phyloP scores from a whole-genome alignment of 2,113 vertebrate species.

The Platycercus adscitus region DNA sequence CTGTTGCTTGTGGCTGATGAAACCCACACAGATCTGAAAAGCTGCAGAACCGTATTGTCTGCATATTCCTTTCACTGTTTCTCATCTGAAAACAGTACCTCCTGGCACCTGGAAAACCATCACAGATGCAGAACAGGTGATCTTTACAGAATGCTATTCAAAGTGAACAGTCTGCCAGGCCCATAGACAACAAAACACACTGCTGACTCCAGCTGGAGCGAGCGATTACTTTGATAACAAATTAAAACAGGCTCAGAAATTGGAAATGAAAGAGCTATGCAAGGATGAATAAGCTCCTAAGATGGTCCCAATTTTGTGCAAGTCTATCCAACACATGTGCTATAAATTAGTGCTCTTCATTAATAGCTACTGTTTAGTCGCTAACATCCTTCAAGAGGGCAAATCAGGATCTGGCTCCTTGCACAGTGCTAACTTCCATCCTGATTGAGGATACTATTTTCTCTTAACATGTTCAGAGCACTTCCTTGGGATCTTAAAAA shows the following conservation, averaged over 20 bases:
- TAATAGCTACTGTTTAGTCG: slow-evolving; percentile 73
- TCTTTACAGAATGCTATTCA: slow-evolving; percentile 76
- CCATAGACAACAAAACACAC: slow-evolving; percentile 70
- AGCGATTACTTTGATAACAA: slow-evolving; percentile 82
- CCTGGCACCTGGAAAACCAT: slow-evolving; percentile 67
- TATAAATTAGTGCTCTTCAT: slow-evolving; percentile 76
- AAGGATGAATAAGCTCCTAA: slow-evolving; percentile 68
- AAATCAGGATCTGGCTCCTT: slow-evolving; percentile 48
- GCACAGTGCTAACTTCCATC: slow-evolving; percentile 65
- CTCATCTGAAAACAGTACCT: slow-evolving; percentile 58
- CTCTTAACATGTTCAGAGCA: slow-evolving; percentile 67
- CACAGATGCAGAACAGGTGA: slow-evolving; percentile 81
- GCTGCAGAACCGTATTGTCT: slow-evolving; percentile 35
- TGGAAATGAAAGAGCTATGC: slow-evolving; percentile 76
- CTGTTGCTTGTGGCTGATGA: slow-evolving; percentile 11
- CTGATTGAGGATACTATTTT: slow-evolving; percentile 76
- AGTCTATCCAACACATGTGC: slow-evolving; percentile 67
- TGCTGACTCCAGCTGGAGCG: slow-evolving; percentile 70
- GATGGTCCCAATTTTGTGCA: slow-evolving; percentile 57
- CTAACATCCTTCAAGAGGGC: slow-evolving; percentile 69
- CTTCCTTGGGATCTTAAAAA: slow-evolving; percentile 78
- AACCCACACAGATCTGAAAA: slow-evolving; percentile 35
- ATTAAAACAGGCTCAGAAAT: slow-evolving; percentile 81
- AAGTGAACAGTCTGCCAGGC: slow-evolving; percentile 73
- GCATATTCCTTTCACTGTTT: slow-evolving; percentile 59